Base-by-base conservation (phyloP, 2,113 vertebrate species). In the Aleadryas rufinucha region DNA sequence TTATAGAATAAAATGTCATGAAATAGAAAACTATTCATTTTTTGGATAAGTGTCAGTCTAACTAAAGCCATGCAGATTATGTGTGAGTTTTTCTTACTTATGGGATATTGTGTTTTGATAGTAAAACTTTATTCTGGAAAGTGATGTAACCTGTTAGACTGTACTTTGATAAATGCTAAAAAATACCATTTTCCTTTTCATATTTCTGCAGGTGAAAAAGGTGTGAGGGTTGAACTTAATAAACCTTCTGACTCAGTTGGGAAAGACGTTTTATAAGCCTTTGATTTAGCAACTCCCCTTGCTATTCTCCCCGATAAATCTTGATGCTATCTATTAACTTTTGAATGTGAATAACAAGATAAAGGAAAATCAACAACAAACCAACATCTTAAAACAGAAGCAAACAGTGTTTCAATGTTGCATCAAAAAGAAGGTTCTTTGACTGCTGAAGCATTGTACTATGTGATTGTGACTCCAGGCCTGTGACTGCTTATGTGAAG, bases 171-270 rank as follows among this genome's bases (percentile, higher is more conserved):
- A 79, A 93, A 75, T 78, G n/a, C 79, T 87, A 57, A 84, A 84
- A 90, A 84, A 42, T 56, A 39, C 39, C 8, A 1, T 19, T 76
- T 74, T 72, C 39, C 39, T 89, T 90, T 70, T 82, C 70, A 1
- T 96, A 41, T 93, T 80, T 95, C 69, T 93, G 87, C 98, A 96
- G 99, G 99, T 97, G 99, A 99, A 97, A 99, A 99, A 98, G 99
- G 98, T 96, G 98, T 99, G 96, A 99, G 99, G 98, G 98, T 99
- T 95, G 99, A 99, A 96, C 98, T 99, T 83, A 98, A 97, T 97
- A 99, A 99, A 98, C 98, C 99, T 89, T 98, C 98, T n/a, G 98
- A 99, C 91, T 97, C 98, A 78, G 97, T 98, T 98, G 98, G 98
- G 89, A 98, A 98, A 98, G 97, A 98, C 24, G 95, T 97, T 97